Evolutionary conservation across 2,113 vertebrate genomes (phyloP).

Genomic region (Marcusenius ussheri): DNA sequence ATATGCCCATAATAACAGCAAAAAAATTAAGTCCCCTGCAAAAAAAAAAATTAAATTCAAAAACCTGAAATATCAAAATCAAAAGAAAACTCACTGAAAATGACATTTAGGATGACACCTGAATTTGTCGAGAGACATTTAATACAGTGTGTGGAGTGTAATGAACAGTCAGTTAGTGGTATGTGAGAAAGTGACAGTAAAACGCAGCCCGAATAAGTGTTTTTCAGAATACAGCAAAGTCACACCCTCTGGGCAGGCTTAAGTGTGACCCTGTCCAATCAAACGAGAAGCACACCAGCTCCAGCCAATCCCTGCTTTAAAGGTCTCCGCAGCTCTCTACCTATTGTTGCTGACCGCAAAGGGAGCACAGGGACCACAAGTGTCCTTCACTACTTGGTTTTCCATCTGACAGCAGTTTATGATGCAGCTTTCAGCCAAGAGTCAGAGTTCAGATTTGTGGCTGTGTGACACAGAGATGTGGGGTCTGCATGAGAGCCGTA

Average conservation of each 20-base stretch:
- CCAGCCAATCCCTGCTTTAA: neutral
- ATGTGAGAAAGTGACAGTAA: neutral
- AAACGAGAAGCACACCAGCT: neutral
- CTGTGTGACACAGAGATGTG: neutral
- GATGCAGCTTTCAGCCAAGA: neutral
- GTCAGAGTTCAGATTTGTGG: neutral
- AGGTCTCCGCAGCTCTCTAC: neutral
- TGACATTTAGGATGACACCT: conserved; percentile 12
- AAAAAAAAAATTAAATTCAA: conserved; percentile 4
- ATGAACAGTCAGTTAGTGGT: neutral
- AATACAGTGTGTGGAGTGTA: neutral
- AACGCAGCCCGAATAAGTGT: neutral
- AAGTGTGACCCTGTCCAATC: neutral
- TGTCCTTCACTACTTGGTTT: neutral
- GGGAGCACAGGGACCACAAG: neutral
- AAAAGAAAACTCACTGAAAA: conserved; percentile 10
- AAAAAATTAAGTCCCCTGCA: conserved; percentile 20
- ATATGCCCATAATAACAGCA: conserved; percentile 22
- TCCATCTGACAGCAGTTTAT: neutral
- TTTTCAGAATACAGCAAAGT: neutral
- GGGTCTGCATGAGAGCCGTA: too few species aligned
- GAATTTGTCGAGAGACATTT: conserved; percentile 10
- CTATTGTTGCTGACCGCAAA: neutral
- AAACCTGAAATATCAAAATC: conserved; percentile 11
- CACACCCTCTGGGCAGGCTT: neutral